These are phyloP conservation scores for Leuctra nigra DNA, from an alignment of 2,888 invertebrate genomes.

Conservation along the genomic window DNA sequence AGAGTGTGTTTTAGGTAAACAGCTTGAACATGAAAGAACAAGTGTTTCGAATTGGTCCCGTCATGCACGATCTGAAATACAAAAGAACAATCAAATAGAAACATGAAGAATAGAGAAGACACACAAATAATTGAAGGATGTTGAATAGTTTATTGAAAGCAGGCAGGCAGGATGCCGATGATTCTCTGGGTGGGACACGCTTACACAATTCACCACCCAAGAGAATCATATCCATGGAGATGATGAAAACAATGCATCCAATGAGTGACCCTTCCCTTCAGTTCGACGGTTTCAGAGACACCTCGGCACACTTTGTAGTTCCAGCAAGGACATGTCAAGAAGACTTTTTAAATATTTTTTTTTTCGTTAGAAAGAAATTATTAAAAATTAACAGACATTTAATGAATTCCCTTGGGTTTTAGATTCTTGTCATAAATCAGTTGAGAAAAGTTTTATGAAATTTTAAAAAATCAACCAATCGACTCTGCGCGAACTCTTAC, in stretches of 20 bases:
- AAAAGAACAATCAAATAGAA: conserved; percentile 10
- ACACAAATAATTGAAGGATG: conserved; percentile 14
- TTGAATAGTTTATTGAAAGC: neutral
- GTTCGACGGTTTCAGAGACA: too few relatives aligned
- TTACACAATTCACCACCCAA: neutral
- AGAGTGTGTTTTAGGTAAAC: neutral
- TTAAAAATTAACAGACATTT: too few relatives aligned
- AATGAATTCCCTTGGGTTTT: too few relatives aligned
- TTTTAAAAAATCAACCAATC: conserved; percentile 2
- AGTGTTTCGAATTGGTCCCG: conserved; percentile 5
- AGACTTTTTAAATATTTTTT: too few relatives aligned
- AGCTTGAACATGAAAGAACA: neutral
- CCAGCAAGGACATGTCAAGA: too few relatives aligned
- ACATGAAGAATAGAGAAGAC: conserved; percentile 8
- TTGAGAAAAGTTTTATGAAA: conserved; percentile 7
- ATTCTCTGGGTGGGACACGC: conserved; percentile 13
- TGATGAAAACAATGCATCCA: too few relatives aligned
- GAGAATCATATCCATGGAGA: too few relatives aligned
- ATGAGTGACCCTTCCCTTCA: too few relatives aligned
- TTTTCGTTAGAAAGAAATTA: too few relatives aligned
- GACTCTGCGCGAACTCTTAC: neutral
- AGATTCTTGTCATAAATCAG: conserved; percentile 17
- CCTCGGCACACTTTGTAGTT: too few relatives aligned
- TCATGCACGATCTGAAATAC: conserved; percentile 11
- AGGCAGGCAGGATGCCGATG: conserved; percentile 8